These are phyloP conservation scores for Perognathus longimembris DNA, from an alignment of 2,113 vertebrate genomes.

Conservation along the genomic window DNA sequence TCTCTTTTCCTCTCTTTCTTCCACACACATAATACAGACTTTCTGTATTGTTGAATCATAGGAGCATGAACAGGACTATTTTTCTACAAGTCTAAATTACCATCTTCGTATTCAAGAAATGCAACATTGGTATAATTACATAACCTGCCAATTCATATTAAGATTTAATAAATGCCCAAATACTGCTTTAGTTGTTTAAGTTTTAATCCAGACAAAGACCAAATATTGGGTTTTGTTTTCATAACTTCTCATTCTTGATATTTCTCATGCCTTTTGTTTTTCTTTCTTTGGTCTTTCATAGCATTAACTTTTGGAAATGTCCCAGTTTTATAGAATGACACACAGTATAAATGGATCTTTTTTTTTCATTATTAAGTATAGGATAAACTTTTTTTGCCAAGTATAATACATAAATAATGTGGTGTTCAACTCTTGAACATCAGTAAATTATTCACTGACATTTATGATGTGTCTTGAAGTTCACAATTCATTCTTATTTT, in stretches of 20 bases:
- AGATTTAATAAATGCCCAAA: neutral
- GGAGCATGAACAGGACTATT: neutral
- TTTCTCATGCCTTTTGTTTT: neutral
- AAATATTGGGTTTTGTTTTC: neutral
- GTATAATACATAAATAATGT: neutral
- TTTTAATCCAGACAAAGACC: slow-evolving; percentile 44
- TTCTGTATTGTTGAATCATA: neutral
- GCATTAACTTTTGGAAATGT: slow-evolving; percentile 1
- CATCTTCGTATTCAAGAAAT: neutral
- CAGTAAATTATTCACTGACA: neutral
- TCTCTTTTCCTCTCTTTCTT: neutral
- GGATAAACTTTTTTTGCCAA: slow-evolving; percentile 9
- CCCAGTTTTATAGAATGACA: slow-evolving; percentile 18
- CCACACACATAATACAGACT: neutral
- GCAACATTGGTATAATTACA: neutral
- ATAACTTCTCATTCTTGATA: neutral
- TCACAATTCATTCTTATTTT: neutral
- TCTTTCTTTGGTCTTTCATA: slow-evolving; percentile 2
- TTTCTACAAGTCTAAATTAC: neutral
- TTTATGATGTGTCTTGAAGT: slow-evolving; percentile 28
- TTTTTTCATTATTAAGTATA: slow-evolving; percentile 49
- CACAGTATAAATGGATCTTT: neutral
- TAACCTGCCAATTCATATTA: neutral
- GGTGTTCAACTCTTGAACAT: slow-evolving; percentile 5
- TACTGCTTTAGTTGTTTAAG: neutral